Conservation (phyloP, 2,113 vertebrate genomes). For the Ploceus nigricollis region DNA sequence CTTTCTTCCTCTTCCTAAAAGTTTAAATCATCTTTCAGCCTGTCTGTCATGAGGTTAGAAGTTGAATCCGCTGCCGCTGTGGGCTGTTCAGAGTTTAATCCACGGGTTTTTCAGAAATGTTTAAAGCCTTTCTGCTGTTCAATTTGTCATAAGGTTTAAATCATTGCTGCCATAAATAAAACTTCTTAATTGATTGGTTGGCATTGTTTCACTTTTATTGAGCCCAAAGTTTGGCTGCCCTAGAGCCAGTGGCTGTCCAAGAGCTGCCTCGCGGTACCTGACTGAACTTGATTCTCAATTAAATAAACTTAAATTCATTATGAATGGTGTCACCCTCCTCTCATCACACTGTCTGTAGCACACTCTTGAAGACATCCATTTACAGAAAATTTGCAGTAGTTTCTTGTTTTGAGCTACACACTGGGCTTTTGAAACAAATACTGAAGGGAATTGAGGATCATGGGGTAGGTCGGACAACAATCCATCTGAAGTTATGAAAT, state of each 20-base stretch:
- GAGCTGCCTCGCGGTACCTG: fast-evolving
- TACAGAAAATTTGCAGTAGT: neutral
- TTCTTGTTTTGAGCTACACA: neutral
- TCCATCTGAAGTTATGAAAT: neutral
- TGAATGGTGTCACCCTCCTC: neutral
- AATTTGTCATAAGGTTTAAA: neutral
- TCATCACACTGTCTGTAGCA: neutral
- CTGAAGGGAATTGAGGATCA: neutral
- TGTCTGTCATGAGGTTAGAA: neutral
- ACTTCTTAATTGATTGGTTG: neutral
- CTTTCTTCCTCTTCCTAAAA: neutral
- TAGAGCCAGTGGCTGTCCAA: neutral
- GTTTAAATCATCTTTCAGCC: neutral
- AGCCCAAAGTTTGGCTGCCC: neutral
- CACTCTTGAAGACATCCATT: neutral
- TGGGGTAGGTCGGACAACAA: neutral
- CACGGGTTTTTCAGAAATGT: fast-evolving
- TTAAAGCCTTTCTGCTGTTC: neutral
- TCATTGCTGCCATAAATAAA: neutral
- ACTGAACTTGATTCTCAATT: neutral
- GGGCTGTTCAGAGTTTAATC: neutral
- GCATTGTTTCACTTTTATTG: neutral
- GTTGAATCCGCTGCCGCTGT: fast-evolving
- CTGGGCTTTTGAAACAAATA: fast-evolving
- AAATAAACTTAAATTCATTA: neutral